Evolutionary conservation across 92 coral and sea anemone genomes (phyloP), one percentile per base, ranked within the genome.

Genomic region (Chrysogorgia sp.): DNA sequence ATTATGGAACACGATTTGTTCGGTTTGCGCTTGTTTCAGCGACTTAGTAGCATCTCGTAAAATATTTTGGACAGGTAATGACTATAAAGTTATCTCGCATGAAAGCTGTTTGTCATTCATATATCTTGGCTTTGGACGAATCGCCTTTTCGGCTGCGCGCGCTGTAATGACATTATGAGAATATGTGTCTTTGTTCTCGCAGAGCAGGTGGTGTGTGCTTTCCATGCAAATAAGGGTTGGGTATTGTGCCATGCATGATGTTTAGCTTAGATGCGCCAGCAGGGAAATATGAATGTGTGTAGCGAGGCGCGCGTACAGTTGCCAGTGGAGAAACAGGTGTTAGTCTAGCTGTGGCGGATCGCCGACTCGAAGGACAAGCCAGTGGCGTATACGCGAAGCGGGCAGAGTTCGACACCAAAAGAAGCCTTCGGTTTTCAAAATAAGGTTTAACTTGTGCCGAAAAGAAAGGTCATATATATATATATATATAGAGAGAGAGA

Each of bases 201-300:
- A 31, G 74, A 67, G 74, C 74, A 67, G 74, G 74, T 67, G 74
- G 74, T 49, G 22, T n/a, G 48, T 40, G 74, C 29, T 45, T 57
- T 26, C 55, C 57, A 67, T 67, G 74, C 49, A 67, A 40, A 52
- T 67, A 41, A 67, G 49, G 30, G 55, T 0, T 23, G 8, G 15
- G 21, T 15, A 65, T 21, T 65, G 30, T 65, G 41, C 13, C 23
- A 40, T 23, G 74, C 26, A 43, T 40, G 40, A 40, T 40, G 58
- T 67, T 66, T 31, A 24, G 32, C 69, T 61, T 61, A 65, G 72
- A 65, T 41, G 53, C 74, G 74, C 57, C 74, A 31, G 57, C 25
- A 41, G 25, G 25, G 56, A 67, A 22, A 22, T n/a, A 33, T 67
- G 57, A 23, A 67, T 67, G 41, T 67, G 49, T 64, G 67, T 30